Base-by-base conservation (phyloP, 2,113 vertebrate species). In the Alces alces region DNA sequence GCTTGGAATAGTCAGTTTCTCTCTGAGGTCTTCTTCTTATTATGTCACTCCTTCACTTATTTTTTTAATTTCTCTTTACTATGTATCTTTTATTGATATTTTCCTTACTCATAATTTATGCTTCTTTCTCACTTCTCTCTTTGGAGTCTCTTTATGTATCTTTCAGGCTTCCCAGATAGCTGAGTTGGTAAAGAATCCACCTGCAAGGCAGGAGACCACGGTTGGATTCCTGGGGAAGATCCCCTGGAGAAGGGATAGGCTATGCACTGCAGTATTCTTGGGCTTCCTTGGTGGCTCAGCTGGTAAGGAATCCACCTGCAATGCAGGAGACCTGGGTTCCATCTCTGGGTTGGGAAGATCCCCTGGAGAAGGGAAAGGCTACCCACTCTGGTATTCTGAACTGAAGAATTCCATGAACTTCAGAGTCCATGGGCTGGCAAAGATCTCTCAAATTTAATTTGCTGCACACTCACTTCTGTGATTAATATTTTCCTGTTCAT, bases 181-280 rank as follows among this genome's bases (percentile, higher is more conserved):
- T 39, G 19, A 39, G 33, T 66, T 66, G 64, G 64, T 66, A 66
- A 66, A 66, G 33, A 66, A 36, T 70, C 64, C 17, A 21, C 64
- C 17, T 36, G n/a, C 64, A 39, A 6, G 21, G 17, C 19, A 23
- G 66, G 10, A 39, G 66, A 39, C 66, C 5, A 2, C 0, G 0
- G 19, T 39, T 70, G 0, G 0, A n/a, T 66, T n/a, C 61, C 61
- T 66, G 0, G 3, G 30, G 14, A 33, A 33, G 60, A 64, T 64
- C 6, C 60, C 7, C 15, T n/a, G 33, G 30, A 64, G 61, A 64
- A 64, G 30, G 16, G 61, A n/a, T n/a, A 64, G 33, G 61, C 16
- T 64, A 9, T 16, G 14, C 61, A 17, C 15, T 64, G 0, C 61
- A 64, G 16, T 64, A 64, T 17, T n/a, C 61, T 17, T n/a, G 3